phyloP scores from a whole-genome alignment of 1,140 invertebrate genomes.

The Paracyclopina nana region DNA sequence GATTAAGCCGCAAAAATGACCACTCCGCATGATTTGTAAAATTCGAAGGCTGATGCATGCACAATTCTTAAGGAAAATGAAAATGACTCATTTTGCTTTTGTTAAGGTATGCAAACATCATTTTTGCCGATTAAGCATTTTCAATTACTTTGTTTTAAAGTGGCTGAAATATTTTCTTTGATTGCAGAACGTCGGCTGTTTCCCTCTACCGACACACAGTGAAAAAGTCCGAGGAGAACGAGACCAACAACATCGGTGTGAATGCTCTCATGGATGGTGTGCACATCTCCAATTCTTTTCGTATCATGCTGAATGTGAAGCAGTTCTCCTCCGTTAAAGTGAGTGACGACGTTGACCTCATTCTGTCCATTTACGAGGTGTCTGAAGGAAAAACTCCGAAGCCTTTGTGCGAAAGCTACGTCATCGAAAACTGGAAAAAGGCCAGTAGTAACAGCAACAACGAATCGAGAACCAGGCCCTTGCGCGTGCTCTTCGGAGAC shows the following conservation, averaged over 20 bases:
- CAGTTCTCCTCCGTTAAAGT: background rate
- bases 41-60: too few species aligned
- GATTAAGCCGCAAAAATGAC: too few species aligned
- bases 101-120: too few species aligned
- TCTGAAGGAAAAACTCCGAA: slow-evolving; percentile 1
- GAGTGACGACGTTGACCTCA: background rate
- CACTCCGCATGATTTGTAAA: too few species aligned
- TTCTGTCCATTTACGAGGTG: slow-evolving; percentile 4
- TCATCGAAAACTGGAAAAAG: slow-evolving; percentile 2
- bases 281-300: background rate
- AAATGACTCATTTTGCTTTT: background rate
- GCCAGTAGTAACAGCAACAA: background rate
- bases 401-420: slow-evolving; percentile 7
- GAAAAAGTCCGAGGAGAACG: background rate
- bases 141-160: background rate
- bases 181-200: background rate
- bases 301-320: background rate
- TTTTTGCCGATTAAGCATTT: too few species aligned
- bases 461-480: background rate
- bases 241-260: background rate
- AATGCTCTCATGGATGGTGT: background rate
- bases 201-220: background rate
- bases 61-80: too few species aligned
- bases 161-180: background rate
- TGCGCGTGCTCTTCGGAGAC: slow-evolving; percentile 15